Evolutionary conservation across 2,113 vertebrate species (phyloP), one percentile per base, ranked within the genome.

Genomic region (Xenopus borealis): DNA sequence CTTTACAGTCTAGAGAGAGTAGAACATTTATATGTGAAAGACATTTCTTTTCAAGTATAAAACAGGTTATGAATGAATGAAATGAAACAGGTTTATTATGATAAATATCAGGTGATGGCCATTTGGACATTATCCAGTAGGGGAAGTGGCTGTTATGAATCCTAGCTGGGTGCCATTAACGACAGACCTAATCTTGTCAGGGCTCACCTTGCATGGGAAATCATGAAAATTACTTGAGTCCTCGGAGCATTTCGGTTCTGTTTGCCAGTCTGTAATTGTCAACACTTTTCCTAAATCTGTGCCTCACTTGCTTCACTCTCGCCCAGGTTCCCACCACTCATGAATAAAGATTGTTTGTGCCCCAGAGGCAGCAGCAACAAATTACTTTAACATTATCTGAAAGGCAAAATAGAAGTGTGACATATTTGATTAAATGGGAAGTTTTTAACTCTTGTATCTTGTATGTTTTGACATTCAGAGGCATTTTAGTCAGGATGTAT

Each of bases 371-470:
- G 63, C 27, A 76, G 74, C 67, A 76, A 76, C 74, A 76, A 76
- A 76, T 76, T 76, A 76, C 74, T 70, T 76, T 76, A 70, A 69
- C 74, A 76, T 76, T 67, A 69, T 76, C 74, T 64, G 74, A 76
- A 76, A 76, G 74, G 74, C 74, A 76, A 76, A 76, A 70, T 76
- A 76, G 67, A 63, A 76, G 74, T 61, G 66, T 69, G 66, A 61
- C 27, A 76, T 69, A 70, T 64, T 70, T 76, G 74, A 76, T 76
- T 76, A 76, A 76, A 70, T 64, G 18, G 74, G 62, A 55, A 40
- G 40, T 30, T 3, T n/a, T 70, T 76, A 76, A 76, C 74, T 64
- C 67, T 10, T 76, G n/a, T n/a, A 5, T 17, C 2, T 13, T 64
- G 18, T 45, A 20, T n/a, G 19, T 11, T 16, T 6, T 7, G 11